Percentiles rank a stretch among this genome's conserved stretches.
phyloP scores from a whole-genome alignment of 2,797 vertebrate species.

The Gallinago nigripennis region DNA sequence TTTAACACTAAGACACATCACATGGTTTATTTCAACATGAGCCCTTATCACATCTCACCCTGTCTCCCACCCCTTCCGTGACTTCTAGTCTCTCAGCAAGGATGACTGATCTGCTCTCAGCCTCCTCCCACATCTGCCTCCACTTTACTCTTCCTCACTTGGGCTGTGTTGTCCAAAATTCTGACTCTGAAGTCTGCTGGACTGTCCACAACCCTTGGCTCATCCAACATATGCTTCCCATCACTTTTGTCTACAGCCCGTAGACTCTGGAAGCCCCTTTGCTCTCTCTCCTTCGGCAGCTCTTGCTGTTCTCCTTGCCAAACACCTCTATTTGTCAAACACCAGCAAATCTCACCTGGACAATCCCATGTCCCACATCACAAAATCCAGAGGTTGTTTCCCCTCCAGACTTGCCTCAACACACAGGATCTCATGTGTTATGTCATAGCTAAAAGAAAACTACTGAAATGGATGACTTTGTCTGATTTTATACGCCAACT shows the following conservation, averaged over 20 bases:
- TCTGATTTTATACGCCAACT: neutral
- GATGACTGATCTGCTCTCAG: conserved; percentile 16
- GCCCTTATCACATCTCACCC: conserved; percentile 25
- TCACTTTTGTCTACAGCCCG: neutral
- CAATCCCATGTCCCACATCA: neutral
- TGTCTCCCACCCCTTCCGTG: neutral
- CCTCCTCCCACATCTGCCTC: neutral
- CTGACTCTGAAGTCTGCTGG: neutral
- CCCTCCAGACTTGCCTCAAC: neutral
- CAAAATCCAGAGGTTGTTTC: neutral
- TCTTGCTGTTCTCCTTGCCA: neutral
- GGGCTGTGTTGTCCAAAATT: neutral
- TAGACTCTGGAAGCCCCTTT: neutral
- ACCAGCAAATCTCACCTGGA: neutral
- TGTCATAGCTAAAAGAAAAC: neutral
- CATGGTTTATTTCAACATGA: conserved; percentile 38
- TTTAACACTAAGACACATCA: neutral
- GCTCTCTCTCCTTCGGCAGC: neutral
- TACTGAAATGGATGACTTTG: neutral
- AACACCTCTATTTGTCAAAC: neutral
- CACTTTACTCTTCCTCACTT: neutral
- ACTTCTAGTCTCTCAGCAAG: conserved; percentile 7
- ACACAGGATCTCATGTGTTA: neutral
- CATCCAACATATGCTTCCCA: neutral
- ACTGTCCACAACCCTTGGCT: neutral